Percentiles rank a stretch among this genome's conserved stretches.
Evolutionary conservation across 2,113 vertebrate species (phyloP).

Genomic region (Platycercus adscitus): DNA sequence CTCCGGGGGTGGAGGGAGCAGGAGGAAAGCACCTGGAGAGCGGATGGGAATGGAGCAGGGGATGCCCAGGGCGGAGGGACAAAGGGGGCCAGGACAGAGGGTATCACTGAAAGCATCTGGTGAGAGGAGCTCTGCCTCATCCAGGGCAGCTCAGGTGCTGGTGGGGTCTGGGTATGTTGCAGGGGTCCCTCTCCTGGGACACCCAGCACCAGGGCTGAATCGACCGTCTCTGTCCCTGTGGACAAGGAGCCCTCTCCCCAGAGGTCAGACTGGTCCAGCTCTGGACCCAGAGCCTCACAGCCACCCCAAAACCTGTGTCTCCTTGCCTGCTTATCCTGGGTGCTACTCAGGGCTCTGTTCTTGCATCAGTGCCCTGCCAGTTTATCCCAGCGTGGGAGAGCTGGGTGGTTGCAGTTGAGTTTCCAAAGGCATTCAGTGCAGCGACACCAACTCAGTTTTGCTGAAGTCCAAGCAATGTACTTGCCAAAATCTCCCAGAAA

Average conservation of each 20-base stretch:
- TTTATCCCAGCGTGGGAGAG: not conserved
- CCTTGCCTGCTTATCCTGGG: not conserved
- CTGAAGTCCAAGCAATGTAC: not conserved
- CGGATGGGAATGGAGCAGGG: not conserved
- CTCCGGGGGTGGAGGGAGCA: not conserved
- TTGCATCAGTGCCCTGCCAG: not conserved
- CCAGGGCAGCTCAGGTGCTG: not conserved
- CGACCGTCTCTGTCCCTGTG: not conserved
- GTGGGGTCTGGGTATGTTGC: not conserved
- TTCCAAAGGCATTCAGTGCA: not conserved
- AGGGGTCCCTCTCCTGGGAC: not conserved
- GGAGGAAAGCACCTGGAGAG: too few species aligned
- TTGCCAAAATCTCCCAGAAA: not conserved
- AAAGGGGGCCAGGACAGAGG: not conserved
- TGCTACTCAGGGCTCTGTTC: not conserved
- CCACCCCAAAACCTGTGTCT: not conserved
- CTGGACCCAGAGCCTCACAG: not conserved
- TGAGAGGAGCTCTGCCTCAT: not conserved
- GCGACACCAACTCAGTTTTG: accelerated
- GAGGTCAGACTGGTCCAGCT: accelerated
- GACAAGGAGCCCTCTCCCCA: not conserved
- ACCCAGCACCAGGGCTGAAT: not conserved
- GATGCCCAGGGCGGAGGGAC: too few species aligned
- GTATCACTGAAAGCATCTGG: not conserved
- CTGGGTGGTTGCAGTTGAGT: accelerated